Evolutionary conservation across 1,140 invertebrate species (phyloP).

Genomic region (Drosophila pallidifrons): DNA sequence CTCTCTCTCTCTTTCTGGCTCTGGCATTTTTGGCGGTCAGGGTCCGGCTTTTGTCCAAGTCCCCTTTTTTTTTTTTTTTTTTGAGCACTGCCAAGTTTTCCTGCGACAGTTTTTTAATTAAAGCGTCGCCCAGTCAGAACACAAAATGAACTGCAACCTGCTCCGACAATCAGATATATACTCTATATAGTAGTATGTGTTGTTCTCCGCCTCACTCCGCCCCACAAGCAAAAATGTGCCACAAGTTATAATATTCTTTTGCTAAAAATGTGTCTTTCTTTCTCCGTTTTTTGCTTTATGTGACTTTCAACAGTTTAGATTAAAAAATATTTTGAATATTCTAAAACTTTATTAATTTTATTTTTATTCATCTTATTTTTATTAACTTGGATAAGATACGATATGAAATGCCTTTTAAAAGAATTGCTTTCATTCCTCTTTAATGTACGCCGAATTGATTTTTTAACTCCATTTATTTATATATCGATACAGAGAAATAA

Average conservation of each 20-base stretch:
- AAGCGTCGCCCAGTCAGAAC: constrained; percentile 21
- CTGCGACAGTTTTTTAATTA: constrained; percentile 69
- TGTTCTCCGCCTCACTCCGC: neutral
- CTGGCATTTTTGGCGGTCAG: constrained; percentile 49
- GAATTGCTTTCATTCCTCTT: too few relatives aligned
- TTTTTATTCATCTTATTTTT: neutral
- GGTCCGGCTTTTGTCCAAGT: constrained; percentile 17
- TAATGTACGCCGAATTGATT: too few relatives aligned
- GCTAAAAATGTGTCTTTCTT: neutral
- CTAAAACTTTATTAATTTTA: neutral
- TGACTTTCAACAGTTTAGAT: neutral
- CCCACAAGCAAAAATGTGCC: neutral
- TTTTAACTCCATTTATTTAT: too few relatives aligned
- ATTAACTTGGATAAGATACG: too few relatives aligned
- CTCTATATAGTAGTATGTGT: neutral
- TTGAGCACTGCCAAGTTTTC: constrained; percentile 25
- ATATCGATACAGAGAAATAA: too few relatives aligned
- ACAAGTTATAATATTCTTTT: constrained; percentile 1
- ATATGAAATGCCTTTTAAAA: too few relatives aligned
- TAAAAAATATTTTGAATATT: neutral
- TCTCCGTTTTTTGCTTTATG: neutral
- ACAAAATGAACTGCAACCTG: constrained; percentile 21
- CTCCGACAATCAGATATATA: constrained; percentile 9
- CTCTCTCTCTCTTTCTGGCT: neutral
- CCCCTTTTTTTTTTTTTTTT: neutral